Evolutionary conservation across 2,888 invertebrate species (phyloP), one percentile per base, ranked within the genome.

Genomic region (Metellina segmentata): DNA sequence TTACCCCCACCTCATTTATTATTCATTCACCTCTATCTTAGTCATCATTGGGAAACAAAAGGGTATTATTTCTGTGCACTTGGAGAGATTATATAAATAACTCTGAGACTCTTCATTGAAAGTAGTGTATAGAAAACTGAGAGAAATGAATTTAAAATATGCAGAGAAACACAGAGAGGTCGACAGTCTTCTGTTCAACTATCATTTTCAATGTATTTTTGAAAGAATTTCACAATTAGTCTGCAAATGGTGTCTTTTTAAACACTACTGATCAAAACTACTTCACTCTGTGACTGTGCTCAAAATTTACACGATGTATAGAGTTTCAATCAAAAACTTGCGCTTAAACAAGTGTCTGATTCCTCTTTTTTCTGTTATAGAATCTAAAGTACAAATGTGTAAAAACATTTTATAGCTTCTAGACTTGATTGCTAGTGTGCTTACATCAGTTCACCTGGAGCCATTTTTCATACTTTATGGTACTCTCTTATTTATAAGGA

Each of bases 301-400:
- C 91, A 91, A 91, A 91, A 91, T 72, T 87, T 88, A 87, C 87
- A 83, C 72, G n/a, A 69, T 72, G 72, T 87, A 48, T 49, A 83
- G 85, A 69, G 78, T 79, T 91, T 83, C 61, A 72, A 88, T 83
- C 69, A 51, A 79, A 90, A 86, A 74, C 81, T 74, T 85, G 83
- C 71, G 71, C 70, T 71, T 71, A 20, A 53, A 61, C 48, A 77
- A 90, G 72, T 74, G 19, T 75, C 75, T 48, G 53, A 77, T 77
- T 91, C 78, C 61, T 91, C 75, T 53, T 82, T 91, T 83, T 82
- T 87, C 82, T 81, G 72, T 82, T 53, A 91, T 70, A 91, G 86
- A 61, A 74, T 81, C 70, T 53, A 91, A 83, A 91, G 91, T 91
- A 91, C 91, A 91, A 91, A 91, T 79, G 85, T 79, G 53, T 82